A percentile compares a stretch with the other conserved stretches of the same genome.
Conservation (phyloP, 2,888 invertebrate genomes). For the Steromphala cineraria region DNA sequence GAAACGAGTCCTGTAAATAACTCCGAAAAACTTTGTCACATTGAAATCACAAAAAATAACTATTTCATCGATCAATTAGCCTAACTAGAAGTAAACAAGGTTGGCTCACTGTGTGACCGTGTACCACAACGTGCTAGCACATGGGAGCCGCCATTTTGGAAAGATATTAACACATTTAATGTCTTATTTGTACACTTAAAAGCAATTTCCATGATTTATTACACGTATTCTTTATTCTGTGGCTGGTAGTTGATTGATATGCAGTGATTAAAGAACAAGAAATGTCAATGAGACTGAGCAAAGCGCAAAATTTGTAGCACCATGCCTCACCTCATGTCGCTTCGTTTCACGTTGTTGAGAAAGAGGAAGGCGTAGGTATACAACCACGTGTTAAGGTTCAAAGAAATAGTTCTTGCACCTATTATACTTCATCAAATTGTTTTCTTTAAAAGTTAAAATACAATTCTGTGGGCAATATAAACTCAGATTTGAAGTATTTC, state of each 20-base stretch:
- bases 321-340: conserved; percentile 59
- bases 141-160: conserved; percentile 9
- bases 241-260: not conserved
- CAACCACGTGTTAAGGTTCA: conserved; percentile 32
- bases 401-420: not conserved
- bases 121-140: not conserved
- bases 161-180: not conserved
- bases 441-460: too few species aligned
- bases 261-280: not conserved
- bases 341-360: conserved; percentile 60
- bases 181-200: not conserved
- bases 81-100: too few species aligned
- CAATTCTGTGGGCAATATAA: too few species aligned
- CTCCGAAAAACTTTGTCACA: too few species aligned
- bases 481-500: too few species aligned
- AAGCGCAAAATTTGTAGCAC: not conserved
- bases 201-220: not conserved
- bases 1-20: too few species aligned
- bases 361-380: conserved; percentile 52
- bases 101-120: not conserved
- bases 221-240: not conserved
- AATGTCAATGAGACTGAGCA: not conserved
- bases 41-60: too few species aligned
- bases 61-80: too few species aligned
- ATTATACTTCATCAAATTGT: not conserved